Percentiles rank a stretch among this genome's conserved stretches.
phyloP scores from a whole-genome alignment of 2,113 vertebrate species.

The Calyptomena viridis region DNA sequence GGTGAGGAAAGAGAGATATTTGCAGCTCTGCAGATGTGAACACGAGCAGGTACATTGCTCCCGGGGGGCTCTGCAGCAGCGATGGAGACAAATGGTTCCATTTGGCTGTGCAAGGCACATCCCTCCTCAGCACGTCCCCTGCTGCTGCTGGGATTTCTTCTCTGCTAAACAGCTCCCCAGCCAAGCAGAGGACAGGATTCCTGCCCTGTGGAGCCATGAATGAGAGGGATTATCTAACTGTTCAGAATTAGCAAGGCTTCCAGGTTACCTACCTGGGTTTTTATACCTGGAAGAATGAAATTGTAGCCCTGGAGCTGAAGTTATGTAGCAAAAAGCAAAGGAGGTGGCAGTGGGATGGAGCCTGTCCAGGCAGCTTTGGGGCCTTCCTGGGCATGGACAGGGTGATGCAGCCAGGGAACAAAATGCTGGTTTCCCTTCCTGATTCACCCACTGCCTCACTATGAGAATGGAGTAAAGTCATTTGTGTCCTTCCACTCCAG shows the following conservation, averaged over 20 bases:
- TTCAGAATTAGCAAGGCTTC: background rate
- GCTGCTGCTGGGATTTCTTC: conserved; percentile 32
- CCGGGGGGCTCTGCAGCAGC: background rate
- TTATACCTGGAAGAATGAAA: background rate
- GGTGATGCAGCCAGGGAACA: background rate
- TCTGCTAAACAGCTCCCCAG: background rate
- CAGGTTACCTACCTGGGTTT: background rate
- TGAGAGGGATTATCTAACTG: background rate
- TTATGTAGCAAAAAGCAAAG: background rate
- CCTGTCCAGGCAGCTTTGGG: background rate
- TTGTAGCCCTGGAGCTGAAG: background rate
- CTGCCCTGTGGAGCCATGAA: background rate
- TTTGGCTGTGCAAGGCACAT: background rate
- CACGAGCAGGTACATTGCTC: background rate
- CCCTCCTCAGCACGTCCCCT: background rate
- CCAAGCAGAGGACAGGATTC: background rate
- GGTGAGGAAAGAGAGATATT: background rate
- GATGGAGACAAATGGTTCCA: background rate
- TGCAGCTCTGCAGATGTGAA: background rate
- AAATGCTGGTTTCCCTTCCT: background rate
- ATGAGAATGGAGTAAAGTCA: background rate
- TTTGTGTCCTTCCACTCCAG: background rate
- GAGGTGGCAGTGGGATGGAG: background rate
- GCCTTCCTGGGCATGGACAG: background rate
- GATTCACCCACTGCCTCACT: rapidly evolving